Percentiles rank a stretch among this genome's conserved stretches.
These are phyloP conservation scores for Megalops atlanticus DNA, from an alignment of 2,113 vertebrate species.

Conservation along the genomic window DNA sequence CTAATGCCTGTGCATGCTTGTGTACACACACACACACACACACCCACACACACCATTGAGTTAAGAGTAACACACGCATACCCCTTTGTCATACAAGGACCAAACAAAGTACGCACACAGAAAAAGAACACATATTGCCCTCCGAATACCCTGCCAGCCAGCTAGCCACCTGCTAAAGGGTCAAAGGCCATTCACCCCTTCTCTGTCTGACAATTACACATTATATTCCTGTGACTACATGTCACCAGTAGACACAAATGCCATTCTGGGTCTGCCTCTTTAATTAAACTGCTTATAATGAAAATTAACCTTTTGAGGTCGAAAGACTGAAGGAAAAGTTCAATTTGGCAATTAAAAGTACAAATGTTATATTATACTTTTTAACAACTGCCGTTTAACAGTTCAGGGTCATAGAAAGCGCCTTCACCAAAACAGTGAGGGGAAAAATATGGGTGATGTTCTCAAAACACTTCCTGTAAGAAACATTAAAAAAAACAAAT, in stretches of 20 bases:
- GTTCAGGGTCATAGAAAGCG: not conserved
- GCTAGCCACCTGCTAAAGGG: not conserved
- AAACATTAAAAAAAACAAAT: slow-evolving; percentile 13
- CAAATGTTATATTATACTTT: not conserved
- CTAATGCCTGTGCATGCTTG: no score
- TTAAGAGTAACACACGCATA: not conserved
- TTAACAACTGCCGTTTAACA: not conserved
- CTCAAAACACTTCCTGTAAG: slow-evolving; percentile 43
- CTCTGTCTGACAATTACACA: not conserved
- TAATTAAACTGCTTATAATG: not conserved
- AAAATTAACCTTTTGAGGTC: not conserved
- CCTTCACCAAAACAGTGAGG: slow-evolving; percentile 4
- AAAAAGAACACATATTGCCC: not conserved
- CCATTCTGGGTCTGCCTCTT: not conserved
- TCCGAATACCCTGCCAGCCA: not conserved
- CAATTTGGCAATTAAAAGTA: not conserved
- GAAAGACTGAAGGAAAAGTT: not conserved
- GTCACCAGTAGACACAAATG: not conserved
- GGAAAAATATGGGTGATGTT: slow-evolving; percentile 26
- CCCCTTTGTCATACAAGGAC: no score
- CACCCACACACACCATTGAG: not conserved
- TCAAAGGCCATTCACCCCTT: not conserved
- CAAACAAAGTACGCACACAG: no score
- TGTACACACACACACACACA: no score
- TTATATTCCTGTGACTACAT: not conserved